phyloP scores from a whole-genome alignment of 1,140 invertebrate genomes.

The Aleiodes sp. region DNA sequence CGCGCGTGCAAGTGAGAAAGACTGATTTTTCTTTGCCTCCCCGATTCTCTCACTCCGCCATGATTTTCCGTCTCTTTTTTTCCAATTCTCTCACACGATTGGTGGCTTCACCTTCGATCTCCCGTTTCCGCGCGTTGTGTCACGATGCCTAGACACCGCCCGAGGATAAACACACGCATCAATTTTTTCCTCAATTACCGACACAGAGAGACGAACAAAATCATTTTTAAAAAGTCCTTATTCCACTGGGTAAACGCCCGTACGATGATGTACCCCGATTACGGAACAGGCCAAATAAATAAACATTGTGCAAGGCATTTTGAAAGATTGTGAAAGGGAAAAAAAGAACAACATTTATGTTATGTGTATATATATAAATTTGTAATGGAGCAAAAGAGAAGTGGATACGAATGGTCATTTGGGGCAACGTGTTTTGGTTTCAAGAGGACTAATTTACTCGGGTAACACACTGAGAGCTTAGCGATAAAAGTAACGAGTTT shows the following conservation, averaged over 20 bases:
- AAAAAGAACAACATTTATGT: background rate
- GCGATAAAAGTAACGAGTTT: conserved; percentile 9
- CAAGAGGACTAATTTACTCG: background rate
- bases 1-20: conserved; percentile 24
- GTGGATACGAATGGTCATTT: background rate
- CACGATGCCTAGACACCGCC: conserved; percentile 11
- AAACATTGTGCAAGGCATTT: background rate
- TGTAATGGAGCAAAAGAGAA: no score
- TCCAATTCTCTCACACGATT: conserved; percentile 5
- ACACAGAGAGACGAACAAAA: background rate
- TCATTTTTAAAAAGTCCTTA: background rate
- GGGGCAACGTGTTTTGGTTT: conserved; percentile 14
- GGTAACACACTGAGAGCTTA: background rate
- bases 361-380: no score
- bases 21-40: conserved; percentile 18
- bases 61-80: background rate
- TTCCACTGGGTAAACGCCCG: background rate
- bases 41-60: background rate
- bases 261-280: conserved; percentile 5
- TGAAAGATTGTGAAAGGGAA: background rate
- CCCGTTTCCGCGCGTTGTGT: conserved; percentile 25
- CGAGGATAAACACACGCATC: conserved; percentile 7
- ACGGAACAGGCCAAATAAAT: conserved; percentile 12
- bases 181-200: background rate
- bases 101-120: conserved; percentile 22